These are phyloP conservation scores for Oreortyx pictus DNA, from an alignment of 2,797 vertebrate genomes.

Conservation along the genomic window DNA sequence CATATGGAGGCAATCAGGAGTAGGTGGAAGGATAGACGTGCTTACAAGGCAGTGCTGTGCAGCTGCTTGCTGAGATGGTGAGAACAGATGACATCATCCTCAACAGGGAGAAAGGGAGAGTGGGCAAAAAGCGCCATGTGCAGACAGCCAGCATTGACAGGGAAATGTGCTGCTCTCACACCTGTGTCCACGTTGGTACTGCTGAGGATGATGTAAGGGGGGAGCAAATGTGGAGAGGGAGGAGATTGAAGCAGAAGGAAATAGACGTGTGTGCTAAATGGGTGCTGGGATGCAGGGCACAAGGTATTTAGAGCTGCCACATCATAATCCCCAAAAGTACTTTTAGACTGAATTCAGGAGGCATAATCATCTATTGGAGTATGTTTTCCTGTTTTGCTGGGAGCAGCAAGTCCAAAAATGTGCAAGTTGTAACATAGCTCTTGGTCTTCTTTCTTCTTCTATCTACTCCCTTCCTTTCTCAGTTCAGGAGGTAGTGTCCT, in stretches of 20 bases:
- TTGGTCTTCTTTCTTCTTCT: neutral
- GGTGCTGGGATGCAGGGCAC: neutral
- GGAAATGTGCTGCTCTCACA: constrained; percentile 54
- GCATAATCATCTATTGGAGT: neutral
- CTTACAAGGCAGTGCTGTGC: constrained; percentile 65
- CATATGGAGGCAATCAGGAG: constrained; percentile 69
- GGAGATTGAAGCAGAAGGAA: neutral
- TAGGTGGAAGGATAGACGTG: constrained; percentile 71
- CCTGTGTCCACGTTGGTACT: constrained; percentile 40
- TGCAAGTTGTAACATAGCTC: neutral
- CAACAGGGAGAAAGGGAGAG: constrained; percentile 61
- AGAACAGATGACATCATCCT: constrained; percentile 72
- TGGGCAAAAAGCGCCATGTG: constrained; percentile 59
- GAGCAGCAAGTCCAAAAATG: neutral
- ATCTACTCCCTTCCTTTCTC: neutral
- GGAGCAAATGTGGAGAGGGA: neutral
- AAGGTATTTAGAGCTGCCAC: neutral
- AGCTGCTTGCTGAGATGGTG: constrained; percentile 71
- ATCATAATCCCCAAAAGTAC: neutral
- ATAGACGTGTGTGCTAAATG: neutral
- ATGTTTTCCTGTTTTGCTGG: neutral
- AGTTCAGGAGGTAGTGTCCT: neutral
- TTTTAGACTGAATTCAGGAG: neutral
- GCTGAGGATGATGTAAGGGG: neutral
- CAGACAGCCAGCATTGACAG: constrained; percentile 36